Conservation (phyloP, 1,140 invertebrate genomes). For the Drosophila funebris region DNA sequence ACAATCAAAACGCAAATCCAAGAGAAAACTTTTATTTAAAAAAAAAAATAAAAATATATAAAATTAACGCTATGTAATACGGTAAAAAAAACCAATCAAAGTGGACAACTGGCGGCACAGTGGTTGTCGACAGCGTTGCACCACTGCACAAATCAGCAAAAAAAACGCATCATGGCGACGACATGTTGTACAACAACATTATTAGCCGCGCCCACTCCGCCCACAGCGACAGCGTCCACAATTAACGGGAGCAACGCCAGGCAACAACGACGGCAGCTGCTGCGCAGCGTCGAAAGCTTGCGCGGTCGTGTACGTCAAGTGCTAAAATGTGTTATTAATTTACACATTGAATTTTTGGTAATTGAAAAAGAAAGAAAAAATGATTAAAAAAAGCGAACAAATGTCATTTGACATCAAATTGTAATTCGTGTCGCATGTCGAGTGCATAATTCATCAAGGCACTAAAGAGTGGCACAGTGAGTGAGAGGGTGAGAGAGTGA, state of each 20-base stretch:
- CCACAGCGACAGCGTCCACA: background rate
- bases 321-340: constrained; percentile 83
- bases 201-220: background rate
- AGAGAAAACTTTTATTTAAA: constrained; percentile 8
- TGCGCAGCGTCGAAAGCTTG: constrained; percentile 72
- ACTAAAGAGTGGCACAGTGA: background rate
- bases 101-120: constrained; percentile 54
- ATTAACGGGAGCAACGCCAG: constrained; percentile 34
- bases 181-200: constrained; percentile 2
- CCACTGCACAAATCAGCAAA: background rate
- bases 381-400: constrained; percentile 3
- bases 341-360: constrained; percentile 83
- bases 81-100: constrained; percentile 37
- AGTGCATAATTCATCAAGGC: constrained; percentile 41
- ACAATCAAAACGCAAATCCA: constrained; percentile 1
- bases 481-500: background rate
- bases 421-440: constrained; percentile 40
- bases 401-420: constrained; percentile 33
- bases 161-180: constrained; percentile 22
- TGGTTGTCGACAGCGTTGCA: constrained; percentile 17
- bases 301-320: constrained; percentile 77
- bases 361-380: constrained; percentile 38
- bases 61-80: constrained; percentile 70
- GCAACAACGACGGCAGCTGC: constrained; percentile 62
- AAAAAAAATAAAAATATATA: constrained; percentile 28